Percentiles rank a stretch among this genome's conserved stretches.
Evolutionary conservation across 2,888 invertebrate species (phyloP).

Genomic region (Brassicogethes aeneus): DNA sequence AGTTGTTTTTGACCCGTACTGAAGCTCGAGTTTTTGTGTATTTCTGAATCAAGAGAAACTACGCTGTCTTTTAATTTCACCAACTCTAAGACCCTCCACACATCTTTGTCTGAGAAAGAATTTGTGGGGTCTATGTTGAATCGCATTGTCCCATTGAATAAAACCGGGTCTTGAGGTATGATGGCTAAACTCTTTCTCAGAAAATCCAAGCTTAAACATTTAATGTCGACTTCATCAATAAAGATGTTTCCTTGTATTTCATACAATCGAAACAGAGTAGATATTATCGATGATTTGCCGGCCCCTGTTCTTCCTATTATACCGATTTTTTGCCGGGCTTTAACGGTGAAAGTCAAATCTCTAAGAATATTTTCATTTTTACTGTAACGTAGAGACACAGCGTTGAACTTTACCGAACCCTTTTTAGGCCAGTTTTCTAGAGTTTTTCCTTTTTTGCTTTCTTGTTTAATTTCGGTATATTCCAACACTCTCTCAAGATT

Average conservation of each 20-base stretch:
- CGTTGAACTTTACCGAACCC: constrained; percentile 59
- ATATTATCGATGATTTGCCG: constrained; percentile 67
- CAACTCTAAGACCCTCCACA: constrained; percentile 77
- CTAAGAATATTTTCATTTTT: constrained; percentile 65
- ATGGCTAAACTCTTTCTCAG: constrained; percentile 67
- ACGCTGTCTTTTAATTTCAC: constrained; percentile 64
- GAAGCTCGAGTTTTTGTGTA: constrained; percentile 51
- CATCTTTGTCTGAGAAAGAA: constrained; percentile 60
- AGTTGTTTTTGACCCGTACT: constrained; percentile 51
- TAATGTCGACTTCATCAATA: constrained; percentile 68
- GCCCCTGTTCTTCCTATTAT: constrained; percentile 77
- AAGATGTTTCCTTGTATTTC: constrained; percentile 63
- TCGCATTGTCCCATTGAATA: constrained; percentile 76
- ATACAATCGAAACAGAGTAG: constrained; percentile 70
- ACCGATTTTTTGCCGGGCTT: constrained; percentile 62
- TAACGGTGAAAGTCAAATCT: constrained; percentile 54
- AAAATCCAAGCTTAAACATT: constrained; percentile 57
- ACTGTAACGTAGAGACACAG: constrained; percentile 62
- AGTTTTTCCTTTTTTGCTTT: constrained; percentile 36
- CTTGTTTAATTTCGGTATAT: constrained; percentile 39
- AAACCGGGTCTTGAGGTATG: constrained; percentile 74
- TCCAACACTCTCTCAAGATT: constrained; percentile 69
- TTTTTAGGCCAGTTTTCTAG: constrained; percentile 60
- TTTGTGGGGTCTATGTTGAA: constrained; percentile 82
- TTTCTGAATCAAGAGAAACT: constrained; percentile 51